Percentiles rank a stretch among this genome's conserved stretches.
Conservation (phyloP, 2,113 vertebrate genomes). For the Pygoscelis antarcticus region DNA sequence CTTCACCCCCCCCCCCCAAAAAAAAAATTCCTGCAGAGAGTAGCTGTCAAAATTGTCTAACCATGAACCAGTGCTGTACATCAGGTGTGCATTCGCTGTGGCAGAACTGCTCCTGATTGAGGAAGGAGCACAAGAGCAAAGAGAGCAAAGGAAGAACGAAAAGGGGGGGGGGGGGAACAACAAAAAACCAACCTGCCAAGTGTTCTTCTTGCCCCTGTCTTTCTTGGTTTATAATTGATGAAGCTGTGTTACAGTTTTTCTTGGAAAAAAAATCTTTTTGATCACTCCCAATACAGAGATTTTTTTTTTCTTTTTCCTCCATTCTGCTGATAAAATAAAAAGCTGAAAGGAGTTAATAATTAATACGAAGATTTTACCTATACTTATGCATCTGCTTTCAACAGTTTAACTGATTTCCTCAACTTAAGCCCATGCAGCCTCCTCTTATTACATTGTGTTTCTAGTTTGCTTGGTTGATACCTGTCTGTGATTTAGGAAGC, state of each 20-base stretch:
- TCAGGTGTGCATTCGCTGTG: background rate
- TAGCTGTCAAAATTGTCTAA: background rate
- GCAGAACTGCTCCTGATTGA: background rate
- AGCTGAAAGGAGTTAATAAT: constrained; percentile 6
- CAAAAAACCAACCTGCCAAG: background rate
- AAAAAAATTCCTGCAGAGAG: background rate
- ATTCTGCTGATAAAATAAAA: constrained; percentile 5
- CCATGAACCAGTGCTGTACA: background rate
- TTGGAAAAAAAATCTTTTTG: background rate
- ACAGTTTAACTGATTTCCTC: constrained; percentile 4
- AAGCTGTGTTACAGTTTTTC: background rate
- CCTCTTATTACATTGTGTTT: background rate
- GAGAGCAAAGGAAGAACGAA: background rate
- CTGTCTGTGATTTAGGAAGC: background rate
- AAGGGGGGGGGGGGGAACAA: too few species aligned
- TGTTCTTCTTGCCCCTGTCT: background rate
- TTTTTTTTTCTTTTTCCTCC: background rate
- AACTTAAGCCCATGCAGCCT: background rate
- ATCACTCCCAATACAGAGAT: background rate
- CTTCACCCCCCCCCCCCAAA: too few species aligned
- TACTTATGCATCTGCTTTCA: background rate
- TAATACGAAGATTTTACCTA: background rate
- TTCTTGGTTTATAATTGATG: background rate
- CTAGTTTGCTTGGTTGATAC: background rate
- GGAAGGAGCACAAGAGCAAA: background rate